Base-by-base conservation (phyloP, 2,888 invertebrate genomes). In the Nowickia ferox region DNA sequence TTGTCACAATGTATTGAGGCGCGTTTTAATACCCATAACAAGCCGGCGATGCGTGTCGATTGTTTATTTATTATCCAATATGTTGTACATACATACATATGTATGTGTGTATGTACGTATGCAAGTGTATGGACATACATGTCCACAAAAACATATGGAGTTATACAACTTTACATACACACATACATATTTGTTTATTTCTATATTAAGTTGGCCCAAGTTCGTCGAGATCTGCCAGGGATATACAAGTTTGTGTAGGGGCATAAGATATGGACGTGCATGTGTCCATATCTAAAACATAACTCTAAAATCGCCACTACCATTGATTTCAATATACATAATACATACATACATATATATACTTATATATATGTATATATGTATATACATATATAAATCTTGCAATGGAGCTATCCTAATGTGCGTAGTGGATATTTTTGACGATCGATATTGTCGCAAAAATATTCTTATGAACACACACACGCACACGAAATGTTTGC, bases 1-100 rank as follows among this genome's bases (percentile, higher is more conserved):
- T 90, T 90, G 89, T 88, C 88, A 87, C 84, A 89, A 88, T 87
- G 88, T 88, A 90, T 89, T 90, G 90, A 89, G 89, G 89, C 89
- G 89, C 76, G 44, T 88, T 88, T 89, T 89, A 89, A 90, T 91
- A 88, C 88, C 87, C 88, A 88, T 89, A 89, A 90, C 46, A 88
- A 89, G 88, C 87, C 87, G 89, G 88, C 88, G 87, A 87, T 77
- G 86, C 88, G 85, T 88, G 87, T 84, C 88, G 87, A 89, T 75
- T 75, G 68, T 82, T 75, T 53, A 53, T 82, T 61, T 66, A 74
- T 66, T 66, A 22, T 53, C 4, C 9, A 40, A 40, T 61, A 61
- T 4, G 30, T n/a, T 38, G 3, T 38, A 40, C 59, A 61, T 8
- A 17, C 30, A 42, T 10, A 44, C 22, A 13, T 6, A 17, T 38